A percentile compares a stretch with the other conserved stretches of the same genome.
These are phyloP conservation scores for Telenomus remus DNA, from an alignment of 1,140 invertebrate genomes.

Conservation along the genomic window DNA sequence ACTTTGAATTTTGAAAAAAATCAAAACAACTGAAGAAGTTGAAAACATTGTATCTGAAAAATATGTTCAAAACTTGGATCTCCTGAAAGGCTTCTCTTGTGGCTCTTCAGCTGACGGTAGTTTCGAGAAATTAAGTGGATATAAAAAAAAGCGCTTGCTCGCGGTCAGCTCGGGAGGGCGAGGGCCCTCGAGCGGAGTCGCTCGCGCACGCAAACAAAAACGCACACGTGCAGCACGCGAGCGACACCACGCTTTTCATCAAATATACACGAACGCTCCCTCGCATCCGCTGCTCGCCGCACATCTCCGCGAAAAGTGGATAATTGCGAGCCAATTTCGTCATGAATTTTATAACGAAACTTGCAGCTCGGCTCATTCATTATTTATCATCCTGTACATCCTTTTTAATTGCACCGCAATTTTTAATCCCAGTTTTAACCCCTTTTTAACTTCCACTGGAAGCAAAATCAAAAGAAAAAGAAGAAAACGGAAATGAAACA, in stretches of 20 bases:
- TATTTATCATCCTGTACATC: slow-evolving; percentile 12
- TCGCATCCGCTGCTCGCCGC: neutral
- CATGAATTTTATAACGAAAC: slow-evolving; percentile 36
- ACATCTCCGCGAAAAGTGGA: slow-evolving; percentile 24
- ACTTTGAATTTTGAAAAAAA: no score
- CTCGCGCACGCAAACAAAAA: slow-evolving; percentile 9
- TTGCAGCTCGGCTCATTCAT: slow-evolving; percentile 15
- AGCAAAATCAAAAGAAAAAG: no score
- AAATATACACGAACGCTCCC: slow-evolving; percentile 15
- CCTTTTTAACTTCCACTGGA: no score
- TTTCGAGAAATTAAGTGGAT: no score
- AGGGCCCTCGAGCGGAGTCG: slow-evolving; percentile 7
- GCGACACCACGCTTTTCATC: slow-evolving; percentile 8
- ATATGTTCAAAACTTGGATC: no score
- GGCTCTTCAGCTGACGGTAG: no score
- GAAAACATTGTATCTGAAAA: no score
- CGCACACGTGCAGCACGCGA: slow-evolving; percentile 27
- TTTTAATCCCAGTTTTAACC: neutral
- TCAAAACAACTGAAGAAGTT: no score
- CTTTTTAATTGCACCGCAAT: neutral
- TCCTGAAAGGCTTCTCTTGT: no score
- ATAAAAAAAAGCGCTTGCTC: neutral
- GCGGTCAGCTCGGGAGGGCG: slow-evolving; percentile 8
- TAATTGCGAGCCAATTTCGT: slow-evolving; percentile 26
- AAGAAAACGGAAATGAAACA: no score